Percentiles rank a stretch among this genome's conserved stretches.
Conservation (phyloP, 1,140 invertebrate species). For the Battus philenor region DNA sequence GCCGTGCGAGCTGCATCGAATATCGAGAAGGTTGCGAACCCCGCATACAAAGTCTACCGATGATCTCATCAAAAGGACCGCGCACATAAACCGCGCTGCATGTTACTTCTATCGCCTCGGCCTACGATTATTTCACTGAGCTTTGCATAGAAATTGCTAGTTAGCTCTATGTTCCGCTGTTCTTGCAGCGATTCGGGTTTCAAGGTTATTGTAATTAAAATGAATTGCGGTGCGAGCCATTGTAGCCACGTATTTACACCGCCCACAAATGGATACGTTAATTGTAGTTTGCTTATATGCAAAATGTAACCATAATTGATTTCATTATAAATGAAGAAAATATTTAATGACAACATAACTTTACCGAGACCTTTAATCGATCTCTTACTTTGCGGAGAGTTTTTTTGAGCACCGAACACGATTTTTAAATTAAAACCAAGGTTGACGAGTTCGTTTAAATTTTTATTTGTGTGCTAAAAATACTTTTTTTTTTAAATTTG, state of each 20-base stretch:
- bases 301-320: no score
- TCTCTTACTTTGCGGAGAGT: no score
- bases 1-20: constrained; percentile 52
- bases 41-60: constrained; percentile 63
- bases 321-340: no score
- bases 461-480: not conserved
- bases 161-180: constrained; percentile 23
- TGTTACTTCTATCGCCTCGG: constrained; percentile 53
- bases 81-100: constrained; percentile 57
- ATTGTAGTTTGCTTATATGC: no score
- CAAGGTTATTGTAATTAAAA: constrained; percentile 32
- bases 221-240: no score
- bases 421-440: no score
- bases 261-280: no score
- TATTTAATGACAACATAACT: no score
- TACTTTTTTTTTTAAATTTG: not conserved
- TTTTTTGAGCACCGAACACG: no score
- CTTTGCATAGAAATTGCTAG: constrained; percentile 56
- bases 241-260: no score
- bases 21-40: constrained; percentile 56
- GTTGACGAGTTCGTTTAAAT: no score
- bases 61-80: constrained; percentile 73
- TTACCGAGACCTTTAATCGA: no score
- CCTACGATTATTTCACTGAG: constrained; percentile 59
- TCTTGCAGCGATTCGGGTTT: constrained; percentile 21